Evolutionary conservation across 2,113 vertebrate species (phyloP), one percentile per base, ranked within the genome.

Genomic region (Daphoenositta chrysoptera): DNA sequence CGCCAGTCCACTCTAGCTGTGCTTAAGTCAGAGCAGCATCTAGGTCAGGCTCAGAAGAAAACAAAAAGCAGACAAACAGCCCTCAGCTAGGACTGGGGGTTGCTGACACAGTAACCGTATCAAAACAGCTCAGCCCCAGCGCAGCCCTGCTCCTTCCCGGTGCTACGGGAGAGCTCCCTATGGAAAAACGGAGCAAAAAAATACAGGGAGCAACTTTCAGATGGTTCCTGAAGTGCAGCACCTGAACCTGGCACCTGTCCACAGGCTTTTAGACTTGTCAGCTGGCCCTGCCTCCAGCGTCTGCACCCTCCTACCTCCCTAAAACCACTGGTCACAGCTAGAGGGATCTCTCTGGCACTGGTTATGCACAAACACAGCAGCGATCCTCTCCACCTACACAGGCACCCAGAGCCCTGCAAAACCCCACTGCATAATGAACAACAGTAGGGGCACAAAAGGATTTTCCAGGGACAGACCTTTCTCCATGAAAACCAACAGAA

Each of bases 21-120:
- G 93, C 68, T 2, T 4, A 92, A 92, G 72, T 63, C 94, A 94
- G 60, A 81, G 69, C 64, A 87, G 86, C 94, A 94, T 92, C 83
- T 91, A 92, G 94, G 94, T 94, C 95, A 95, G 68, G 64, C 72
- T 81, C 8, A 0, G 83, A 83, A 86, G 83, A 54, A 76, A 88
- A 85, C 40, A 90, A 60, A 87, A 93, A 83, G 69, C 89, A 80
- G 68, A 44, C 2, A 3, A 79, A n/a, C 44, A 81, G 72, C 93
- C 64, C 39, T 70, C 21, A 21, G 89, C 42, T 54, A 66, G 45
- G 68, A 90, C 12, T 9, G 0, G 35, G 22, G 51, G 47, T 39
- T 1, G 2, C 69, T 83, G 80, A 86, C 85, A 90, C 89, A 65
- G 80, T 57, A 84, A 71, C 72, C 3, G 3, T 33, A 81, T 6